phyloP scores from a whole-genome alignment of 2,888 invertebrate genomes.

The Euproctis similis region DNA sequence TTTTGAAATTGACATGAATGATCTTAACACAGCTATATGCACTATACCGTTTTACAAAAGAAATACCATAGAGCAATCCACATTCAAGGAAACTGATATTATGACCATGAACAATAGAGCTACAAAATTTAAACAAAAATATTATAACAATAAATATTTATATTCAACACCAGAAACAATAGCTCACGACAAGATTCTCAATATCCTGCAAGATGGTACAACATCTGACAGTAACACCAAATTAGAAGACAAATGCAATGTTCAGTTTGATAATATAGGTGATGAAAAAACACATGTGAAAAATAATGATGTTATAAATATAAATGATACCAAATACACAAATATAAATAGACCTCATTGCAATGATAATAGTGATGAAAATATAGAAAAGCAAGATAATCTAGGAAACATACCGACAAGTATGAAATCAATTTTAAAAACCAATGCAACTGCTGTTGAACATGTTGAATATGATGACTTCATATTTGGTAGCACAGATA shows the following conservation, averaged over 20 bases:
- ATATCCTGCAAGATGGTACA: constrained; percentile 18
- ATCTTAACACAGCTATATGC: constrained; percentile 46
- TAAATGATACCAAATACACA: neutral
- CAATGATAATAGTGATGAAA: too few relatives aligned
- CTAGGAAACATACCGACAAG: neutral
- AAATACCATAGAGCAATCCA: constrained; percentile 41
- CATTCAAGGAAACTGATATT: constrained; percentile 52
- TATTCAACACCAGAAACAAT: constrained; percentile 49
- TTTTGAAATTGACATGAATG: constrained; percentile 60
- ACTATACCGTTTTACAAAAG: constrained; percentile 63
- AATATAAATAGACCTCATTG: too few relatives aligned
- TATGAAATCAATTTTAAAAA: neutral
- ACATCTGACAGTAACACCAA: constrained; percentile 17
- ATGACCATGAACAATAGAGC: constrained; percentile 56
- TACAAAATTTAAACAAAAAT: constrained; percentile 55
- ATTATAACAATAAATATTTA: constrained; percentile 51
- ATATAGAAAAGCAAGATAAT: too few relatives aligned
- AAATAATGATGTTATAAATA: neutral
- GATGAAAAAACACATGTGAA: constrained; percentile 5
- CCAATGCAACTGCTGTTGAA: neutral
- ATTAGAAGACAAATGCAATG: neutral
- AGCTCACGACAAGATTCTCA: constrained; percentile 41
- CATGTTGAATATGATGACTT: constrained; percentile 8
- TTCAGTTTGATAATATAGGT: too few relatives aligned
- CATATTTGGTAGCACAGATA: constrained; percentile 9